phyloP scores from a whole-genome alignment of 2,113 vertebrate species.

The Nicator chloris region DNA sequence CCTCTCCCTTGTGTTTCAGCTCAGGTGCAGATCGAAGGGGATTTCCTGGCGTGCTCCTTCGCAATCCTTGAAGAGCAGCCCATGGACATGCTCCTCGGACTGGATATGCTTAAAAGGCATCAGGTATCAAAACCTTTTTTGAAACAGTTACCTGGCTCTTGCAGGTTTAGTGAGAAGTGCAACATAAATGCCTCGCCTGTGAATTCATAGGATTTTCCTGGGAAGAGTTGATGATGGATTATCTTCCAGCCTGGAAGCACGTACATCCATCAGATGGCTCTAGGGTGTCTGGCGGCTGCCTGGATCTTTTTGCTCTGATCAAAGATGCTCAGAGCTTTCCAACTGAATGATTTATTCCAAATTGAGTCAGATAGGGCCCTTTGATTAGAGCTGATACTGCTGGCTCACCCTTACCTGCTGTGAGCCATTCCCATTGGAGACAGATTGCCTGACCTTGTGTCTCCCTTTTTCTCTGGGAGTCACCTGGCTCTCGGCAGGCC shows the following conservation, averaged over 20 bases:
- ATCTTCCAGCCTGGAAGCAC: background rate
- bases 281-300: background rate
- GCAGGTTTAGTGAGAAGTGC: background rate
- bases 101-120: slow-evolving; percentile 98
- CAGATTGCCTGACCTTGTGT: background rate
- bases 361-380: background rate
- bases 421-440: background rate
- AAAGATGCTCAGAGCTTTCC: background rate
- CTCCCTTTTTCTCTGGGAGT: background rate
- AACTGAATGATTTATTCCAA: background rate
- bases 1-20: slow-evolving; percentile 70
- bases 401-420: background rate
- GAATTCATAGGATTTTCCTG: background rate
- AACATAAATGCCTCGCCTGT: background rate
- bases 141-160: background rate
- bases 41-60: slow-evolving; percentile 96
- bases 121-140: slow-evolving; percentile 78
- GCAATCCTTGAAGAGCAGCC: slow-evolving; percentile 98
- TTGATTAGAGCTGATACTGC: background rate
- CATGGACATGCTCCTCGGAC: slow-evolving; percentile 98
- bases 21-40: slow-evolving; percentile 98
- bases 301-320: background rate
- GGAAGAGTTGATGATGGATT: background rate
- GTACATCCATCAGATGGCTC: background rate
- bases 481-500: rapidly evolving